A percentile compares a stretch with the other conserved stretches of the same genome.
Conservation (phyloP, 1,140 invertebrate species). For the Pseudomyrmex pallidus region DNA sequence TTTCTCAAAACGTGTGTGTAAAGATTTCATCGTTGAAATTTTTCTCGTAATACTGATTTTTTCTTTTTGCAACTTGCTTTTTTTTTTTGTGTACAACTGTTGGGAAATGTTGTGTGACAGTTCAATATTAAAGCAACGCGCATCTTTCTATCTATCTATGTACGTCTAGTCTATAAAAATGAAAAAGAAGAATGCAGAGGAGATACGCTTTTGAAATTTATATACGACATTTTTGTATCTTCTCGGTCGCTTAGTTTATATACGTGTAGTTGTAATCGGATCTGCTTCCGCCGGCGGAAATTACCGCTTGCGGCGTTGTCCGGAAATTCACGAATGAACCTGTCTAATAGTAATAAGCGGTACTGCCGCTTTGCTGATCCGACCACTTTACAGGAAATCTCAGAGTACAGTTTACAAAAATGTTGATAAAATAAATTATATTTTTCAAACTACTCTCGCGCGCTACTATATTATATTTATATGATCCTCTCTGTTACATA, state of each 20-base stretch:
- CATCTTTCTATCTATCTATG: too few relatives aligned
- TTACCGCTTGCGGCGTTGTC: slow-evolving; percentile 78
- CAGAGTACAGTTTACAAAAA: slow-evolving; percentile 4
- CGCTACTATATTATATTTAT: too few relatives aligned
- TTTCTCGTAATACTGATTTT: too few relatives aligned
- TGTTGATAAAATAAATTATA: neutral
- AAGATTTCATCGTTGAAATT: too few relatives aligned
- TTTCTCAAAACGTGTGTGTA: too few relatives aligned
- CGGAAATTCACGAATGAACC: slow-evolving; percentile 81
- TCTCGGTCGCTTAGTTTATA: slow-evolving; percentile 46
- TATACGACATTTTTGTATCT: neutral
- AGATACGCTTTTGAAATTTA: neutral
- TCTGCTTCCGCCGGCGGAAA: slow-evolving; percentile 80
- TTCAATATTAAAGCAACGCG: too few relatives aligned
- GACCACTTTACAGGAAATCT: slow-evolving; percentile 24
- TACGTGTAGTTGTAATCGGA: slow-evolving; percentile 70
- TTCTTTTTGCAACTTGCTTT: too few relatives aligned
- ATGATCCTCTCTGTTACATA: neutral
- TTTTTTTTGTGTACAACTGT: too few relatives aligned
- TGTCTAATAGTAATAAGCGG: slow-evolving; percentile 78
- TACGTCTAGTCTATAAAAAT: neutral
- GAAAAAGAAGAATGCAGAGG: neutral
- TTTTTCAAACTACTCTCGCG: too few relatives aligned
- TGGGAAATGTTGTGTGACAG: too few relatives aligned
- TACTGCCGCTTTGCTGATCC: slow-evolving; percentile 44